Conservation (phyloP, 1,140 invertebrate species). For the Diuraphis noxia region DNA sequence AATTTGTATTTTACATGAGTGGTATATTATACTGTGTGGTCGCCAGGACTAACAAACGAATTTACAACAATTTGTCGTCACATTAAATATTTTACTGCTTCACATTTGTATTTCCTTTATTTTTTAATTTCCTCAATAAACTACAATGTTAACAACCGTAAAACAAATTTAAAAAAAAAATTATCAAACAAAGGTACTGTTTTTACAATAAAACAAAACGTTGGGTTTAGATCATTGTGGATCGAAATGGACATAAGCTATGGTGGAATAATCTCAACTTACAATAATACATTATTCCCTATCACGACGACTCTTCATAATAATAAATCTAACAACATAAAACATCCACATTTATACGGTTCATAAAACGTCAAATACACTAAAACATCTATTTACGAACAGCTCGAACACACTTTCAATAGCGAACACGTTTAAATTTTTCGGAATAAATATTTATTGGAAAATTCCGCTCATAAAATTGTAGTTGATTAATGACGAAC, state of each 20-base stretch:
- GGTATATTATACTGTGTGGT: not conserved
- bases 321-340: not conserved
- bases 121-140: not conserved
- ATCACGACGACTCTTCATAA: not conserved
- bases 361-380: not conserved
- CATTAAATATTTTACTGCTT: not conserved
- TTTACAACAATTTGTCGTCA: not conserved
- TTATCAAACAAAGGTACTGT: not conserved
- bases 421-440: not conserved
- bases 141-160: not conserved
- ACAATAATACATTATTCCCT: not conserved
- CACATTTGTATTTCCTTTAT: not conserved
- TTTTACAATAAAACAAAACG: too few relatives aligned
- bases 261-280: not conserved
- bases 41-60: not conserved
- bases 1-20: not conserved
- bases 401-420: not conserved
- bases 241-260: not conserved
- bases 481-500: too few relatives aligned
- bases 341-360: not conserved
- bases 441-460: not conserved
- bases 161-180: not conserved
- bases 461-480: too few relatives aligned
- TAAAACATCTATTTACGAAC: not conserved
- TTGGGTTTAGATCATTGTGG: too few relatives aligned